Base-by-base conservation (phyloP, 1,140 invertebrate species). In the Himalopsyche phryganea region DNA sequence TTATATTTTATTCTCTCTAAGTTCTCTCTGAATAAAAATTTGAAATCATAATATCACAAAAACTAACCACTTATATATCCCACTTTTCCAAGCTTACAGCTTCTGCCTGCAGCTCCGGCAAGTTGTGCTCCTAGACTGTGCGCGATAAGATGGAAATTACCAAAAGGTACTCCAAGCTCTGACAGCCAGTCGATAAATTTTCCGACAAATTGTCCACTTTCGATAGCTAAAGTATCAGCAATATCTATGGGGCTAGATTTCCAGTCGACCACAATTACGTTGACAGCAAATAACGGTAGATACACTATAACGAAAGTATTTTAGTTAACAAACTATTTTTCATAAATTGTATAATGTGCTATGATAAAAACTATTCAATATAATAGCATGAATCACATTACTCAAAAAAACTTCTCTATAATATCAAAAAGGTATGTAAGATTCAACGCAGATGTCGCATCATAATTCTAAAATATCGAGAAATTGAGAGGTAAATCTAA, bases 211-310 rank as follows among this genome's bases (percentile, higher is more conserved):
- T 35, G 0, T 11, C 48, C 48, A 41, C 17, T 28, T 1, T 33
- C 17, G 1, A 41, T n/a, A 11, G 44, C 44, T 28, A 56, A 7
- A 0, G 28, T 14, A 23, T 54, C 51, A 1, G 41, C 20, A 11
- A 15, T 18, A 18, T 44, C 6, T 33, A 33, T 7, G 15, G 19
- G 33, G 1, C 79, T 80, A 3, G 14, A 33, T 6, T 70, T 72
- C 81, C 83, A 84, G 55, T 83, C 81, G 1, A 83, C 70, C 0
- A 77, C 72, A 40, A 84, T 78, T 1, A 84, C 69, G 45, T 85
- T 84, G 19, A 75, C 73, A 48, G 78, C 72, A 33, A 74, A 78
- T 28, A 67, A 68, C 1, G 56, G 49, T 1, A 81, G 58, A 28
- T 78, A 79, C 1, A 70, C 80, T 73, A 36, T 20, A 66, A 62